Evolutionary conservation across 2,888 invertebrate genomes (phyloP), one percentile per base, ranked within the genome.

Genomic region (Drosophila melanocephala): DNA sequence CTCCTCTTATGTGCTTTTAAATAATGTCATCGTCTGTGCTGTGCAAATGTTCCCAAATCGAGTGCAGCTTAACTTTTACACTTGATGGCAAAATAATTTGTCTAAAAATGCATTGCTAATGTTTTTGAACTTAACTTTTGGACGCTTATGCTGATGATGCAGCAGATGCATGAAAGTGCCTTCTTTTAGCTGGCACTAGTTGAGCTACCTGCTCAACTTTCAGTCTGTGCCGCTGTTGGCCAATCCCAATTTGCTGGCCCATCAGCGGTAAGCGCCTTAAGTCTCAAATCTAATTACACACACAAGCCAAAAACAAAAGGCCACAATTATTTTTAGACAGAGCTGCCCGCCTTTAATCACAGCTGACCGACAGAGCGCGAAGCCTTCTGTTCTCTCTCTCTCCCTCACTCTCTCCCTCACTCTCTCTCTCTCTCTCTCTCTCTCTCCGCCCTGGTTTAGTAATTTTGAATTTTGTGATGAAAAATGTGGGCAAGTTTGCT

Each of bases 241-340:
- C 64, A 86, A 86, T 76, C 77, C 77, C 73, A 71, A 89, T 80
- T 88, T 76, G 68, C 67, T 75, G 60, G 71, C 74, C 75, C 80
- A 76, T 64, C 76, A 76, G 68, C 44, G 67, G 35, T 87, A 87
- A 90, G 84, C 87, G 82, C 84, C 82, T 87, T 88, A 89, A 87
- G 88, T 83, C 79, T 81, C 57, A 76, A 86, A 86, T 81, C 88
- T 88, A 87, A 87, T 87, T 87, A 87, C 89, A 79, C 80, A 77
- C 76, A 85, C 78, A 57, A n/a, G 7, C 14, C 10, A n/a, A 39
- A 57, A 57, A 57, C 57, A 57, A 57, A 39, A 39, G 39, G 9
- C 39, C 12, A 57, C 28, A 57, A 57, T 57, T n/a, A 57, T 57
- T 57, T 57, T 57, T 63, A 62, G 37, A 57, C 61, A 35, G 35